A percentile compares a stretch with the other conserved stretches of the same genome.
Conservation (phyloP, 2,888 invertebrate genomes). For the Ischnura elegans region DNA sequence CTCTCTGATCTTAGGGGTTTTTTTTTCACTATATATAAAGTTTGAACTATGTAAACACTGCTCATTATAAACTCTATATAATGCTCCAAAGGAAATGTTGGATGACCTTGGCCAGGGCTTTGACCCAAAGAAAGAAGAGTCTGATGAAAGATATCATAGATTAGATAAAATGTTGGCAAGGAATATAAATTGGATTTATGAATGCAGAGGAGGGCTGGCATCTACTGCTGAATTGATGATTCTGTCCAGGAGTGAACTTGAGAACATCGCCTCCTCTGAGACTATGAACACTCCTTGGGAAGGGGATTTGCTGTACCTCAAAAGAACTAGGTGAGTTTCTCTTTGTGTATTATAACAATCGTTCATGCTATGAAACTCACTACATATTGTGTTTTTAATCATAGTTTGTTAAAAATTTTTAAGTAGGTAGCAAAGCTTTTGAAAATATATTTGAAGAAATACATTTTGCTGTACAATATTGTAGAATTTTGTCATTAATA, state of each 20-base stretch:
- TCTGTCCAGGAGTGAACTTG: conserved; percentile 37
- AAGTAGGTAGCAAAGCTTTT: no score
- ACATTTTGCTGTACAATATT: no score
- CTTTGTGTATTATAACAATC: no score
- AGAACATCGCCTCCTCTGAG: conserved; percentile 72
- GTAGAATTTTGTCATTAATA: no score
- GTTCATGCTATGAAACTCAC: no score
- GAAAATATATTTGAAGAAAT: no score
- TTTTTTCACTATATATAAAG: no score
- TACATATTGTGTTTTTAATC: neutral
- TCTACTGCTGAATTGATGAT: neutral
- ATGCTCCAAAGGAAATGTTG: conserved; percentile 76
- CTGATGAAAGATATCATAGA: conserved; percentile 2
- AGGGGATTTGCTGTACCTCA: conserved; percentile 80
- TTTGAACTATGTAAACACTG: no score
- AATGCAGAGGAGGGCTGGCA: neutral
- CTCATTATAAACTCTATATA: neutral
- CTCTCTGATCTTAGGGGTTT: no score
- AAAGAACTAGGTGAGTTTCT: conserved; percentile 79
- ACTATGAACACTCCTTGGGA: conserved; percentile 80
- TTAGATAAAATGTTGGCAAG: conserved; percentile 49
- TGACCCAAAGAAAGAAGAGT: conserved; percentile 74
- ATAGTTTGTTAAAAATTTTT: neutral
- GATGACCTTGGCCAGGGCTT: conserved; percentile 76
- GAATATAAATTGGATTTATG: neutral